Conservation (phyloP, 2,113 vertebrate species). For the Podarcis raffonei region DNA sequence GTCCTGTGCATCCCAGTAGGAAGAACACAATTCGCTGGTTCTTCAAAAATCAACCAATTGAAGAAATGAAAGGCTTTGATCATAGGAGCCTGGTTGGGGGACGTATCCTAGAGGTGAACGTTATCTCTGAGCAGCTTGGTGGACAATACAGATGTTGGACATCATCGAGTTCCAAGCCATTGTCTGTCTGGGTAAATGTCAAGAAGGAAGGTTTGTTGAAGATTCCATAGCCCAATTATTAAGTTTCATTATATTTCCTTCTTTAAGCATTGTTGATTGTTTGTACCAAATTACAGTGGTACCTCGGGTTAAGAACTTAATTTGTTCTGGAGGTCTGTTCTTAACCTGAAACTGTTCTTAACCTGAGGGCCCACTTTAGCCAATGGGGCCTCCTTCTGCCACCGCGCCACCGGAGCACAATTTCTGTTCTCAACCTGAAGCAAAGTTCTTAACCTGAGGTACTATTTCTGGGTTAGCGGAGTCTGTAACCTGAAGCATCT, state of each 20-base stretch:
- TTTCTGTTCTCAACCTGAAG: no score
- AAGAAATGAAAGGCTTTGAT: slow-evolving; percentile 62
- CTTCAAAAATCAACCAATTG: slow-evolving; percentile 73
- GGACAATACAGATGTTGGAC: slow-evolving; percentile 78
- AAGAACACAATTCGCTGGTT: slow-evolving; percentile 77
- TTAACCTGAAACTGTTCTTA: no score
- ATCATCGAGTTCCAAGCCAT: slow-evolving; percentile 62
- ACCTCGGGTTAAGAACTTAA: no score
- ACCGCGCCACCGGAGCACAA: no score
- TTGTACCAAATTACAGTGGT: no score
- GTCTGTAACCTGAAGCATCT: no score
- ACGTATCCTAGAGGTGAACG: slow-evolving; percentile 82
- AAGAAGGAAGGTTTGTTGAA: slow-evolving; percentile 78
- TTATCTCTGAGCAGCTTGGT: slow-evolving; percentile 69
- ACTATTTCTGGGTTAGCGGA: no score
- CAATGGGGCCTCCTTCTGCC: no score
- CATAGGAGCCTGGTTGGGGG: slow-evolving; percentile 75
- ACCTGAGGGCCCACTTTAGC: no score
- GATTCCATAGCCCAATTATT: slow-evolving; percentile 62
- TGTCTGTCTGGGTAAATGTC: slow-evolving; percentile 80
- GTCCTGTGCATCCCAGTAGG: slow-evolving; percentile 73
- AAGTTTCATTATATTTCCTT: neutral
- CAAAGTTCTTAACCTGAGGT: no score
- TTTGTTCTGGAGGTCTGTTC: no score
- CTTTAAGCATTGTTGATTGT: no score